Percentiles rank a stretch among this genome's conserved stretches.
Evolutionary conservation across 2,888 invertebrate species (phyloP).

Genomic region (Bombylius discolor): DNA sequence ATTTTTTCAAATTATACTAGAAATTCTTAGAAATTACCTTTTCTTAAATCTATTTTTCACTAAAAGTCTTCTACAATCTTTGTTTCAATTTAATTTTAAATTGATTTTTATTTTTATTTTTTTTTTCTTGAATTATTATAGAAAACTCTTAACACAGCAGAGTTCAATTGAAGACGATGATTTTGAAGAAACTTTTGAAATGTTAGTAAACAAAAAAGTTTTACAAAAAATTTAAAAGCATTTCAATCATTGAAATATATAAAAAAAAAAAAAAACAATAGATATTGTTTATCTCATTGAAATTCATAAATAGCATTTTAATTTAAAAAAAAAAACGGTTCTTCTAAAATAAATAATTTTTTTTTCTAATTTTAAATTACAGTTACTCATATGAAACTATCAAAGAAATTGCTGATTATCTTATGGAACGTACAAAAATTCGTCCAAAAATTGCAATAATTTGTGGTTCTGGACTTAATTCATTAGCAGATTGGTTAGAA

Average conservation of each 20-base stretch:
- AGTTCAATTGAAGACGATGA: not conserved
- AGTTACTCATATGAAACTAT: slow-evolving; percentile 77
- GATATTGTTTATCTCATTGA: too few species aligned
- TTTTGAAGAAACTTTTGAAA: not conserved
- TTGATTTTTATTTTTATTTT: too few species aligned
- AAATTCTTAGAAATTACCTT: too few species aligned
- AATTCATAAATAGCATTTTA: too few species aligned
- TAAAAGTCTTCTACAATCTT: too few species aligned
- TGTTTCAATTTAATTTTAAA: too few species aligned
- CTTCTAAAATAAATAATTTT: not conserved
- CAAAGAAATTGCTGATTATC: slow-evolving; percentile 59
- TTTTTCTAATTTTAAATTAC: slow-evolving; percentile 26
- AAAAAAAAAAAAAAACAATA: too few species aligned
- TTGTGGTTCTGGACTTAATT: slow-evolving; percentile 77
- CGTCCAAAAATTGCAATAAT: slow-evolving; percentile 83
- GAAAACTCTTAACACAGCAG: not conserved
- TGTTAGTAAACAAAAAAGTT: not conserved
- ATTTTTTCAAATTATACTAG: too few species aligned
- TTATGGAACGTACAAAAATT: slow-evolving; percentile 53
- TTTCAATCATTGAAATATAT: too few species aligned
- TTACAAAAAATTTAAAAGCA: too few species aligned
- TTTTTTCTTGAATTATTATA: not conserved
- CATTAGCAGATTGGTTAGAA: slow-evolving; percentile 63
- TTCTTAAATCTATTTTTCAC: too few species aligned
- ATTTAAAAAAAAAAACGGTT: too few species aligned